Percentiles rank a stretch among this genome's conserved stretches.
These are phyloP conservation scores for Coendou prehensilis DNA, from an alignment of 2,797 vertebrate species.

Conservation along the genomic window DNA sequence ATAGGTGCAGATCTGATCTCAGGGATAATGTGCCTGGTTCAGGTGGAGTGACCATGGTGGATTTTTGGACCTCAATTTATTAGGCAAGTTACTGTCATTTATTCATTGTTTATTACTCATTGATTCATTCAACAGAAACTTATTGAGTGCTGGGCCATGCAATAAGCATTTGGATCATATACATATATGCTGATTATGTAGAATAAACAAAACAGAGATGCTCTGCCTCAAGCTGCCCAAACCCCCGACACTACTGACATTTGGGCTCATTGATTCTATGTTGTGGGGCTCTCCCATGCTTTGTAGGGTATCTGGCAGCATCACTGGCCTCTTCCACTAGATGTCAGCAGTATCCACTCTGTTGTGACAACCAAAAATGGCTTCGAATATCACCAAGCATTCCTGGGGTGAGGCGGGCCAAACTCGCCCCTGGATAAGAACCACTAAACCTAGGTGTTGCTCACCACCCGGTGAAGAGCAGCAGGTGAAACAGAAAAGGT, in stretches of 20 bases:
- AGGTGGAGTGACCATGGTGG: background rate
- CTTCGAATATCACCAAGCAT: background rate
- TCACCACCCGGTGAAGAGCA: background rate
- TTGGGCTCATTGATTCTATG: background rate
- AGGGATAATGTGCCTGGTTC: background rate
- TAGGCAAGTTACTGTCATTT: background rate
- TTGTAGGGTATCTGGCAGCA: background rate
- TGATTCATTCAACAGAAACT: background rate
- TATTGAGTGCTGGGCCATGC: background rate
- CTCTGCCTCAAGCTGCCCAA: background rate
- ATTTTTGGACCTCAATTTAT: background rate
- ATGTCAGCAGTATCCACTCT: background rate
- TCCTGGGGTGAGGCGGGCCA: background rate
- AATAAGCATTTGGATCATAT: background rate
- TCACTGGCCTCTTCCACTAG: background rate
- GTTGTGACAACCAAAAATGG: background rate
- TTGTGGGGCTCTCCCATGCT: background rate
- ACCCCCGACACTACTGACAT: background rate
- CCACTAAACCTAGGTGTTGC: background rate
- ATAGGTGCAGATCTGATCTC: background rate
- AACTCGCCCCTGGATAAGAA: background rate
- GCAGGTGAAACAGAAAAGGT: background rate
- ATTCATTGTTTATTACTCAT: constrained; percentile 4
- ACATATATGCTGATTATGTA: background rate
- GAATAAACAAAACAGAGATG: background rate